Conservation (phyloP, 2,797 vertebrate species). For the Manis crassicaudata region DNA sequence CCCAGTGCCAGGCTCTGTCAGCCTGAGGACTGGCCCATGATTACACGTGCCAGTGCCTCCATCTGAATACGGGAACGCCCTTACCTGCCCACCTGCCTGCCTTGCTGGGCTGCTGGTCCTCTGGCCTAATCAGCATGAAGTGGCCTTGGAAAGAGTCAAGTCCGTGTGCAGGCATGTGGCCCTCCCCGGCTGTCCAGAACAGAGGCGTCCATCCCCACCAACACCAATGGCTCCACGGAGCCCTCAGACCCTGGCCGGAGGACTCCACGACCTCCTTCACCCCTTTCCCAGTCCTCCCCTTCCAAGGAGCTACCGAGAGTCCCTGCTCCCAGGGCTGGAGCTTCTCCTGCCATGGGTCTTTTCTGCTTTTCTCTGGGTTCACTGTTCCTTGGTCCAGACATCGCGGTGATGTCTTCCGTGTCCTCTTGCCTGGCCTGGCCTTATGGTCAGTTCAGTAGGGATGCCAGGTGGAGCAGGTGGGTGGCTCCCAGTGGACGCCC, state of each 20-base stretch:
- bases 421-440: neutral
- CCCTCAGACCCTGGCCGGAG: neutral
- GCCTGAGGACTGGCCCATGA: neutral
- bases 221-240: fast-evolving
- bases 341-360: neutral
- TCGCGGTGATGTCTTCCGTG: neutral
- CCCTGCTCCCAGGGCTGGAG: neutral
- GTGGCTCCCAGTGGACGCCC: fast-evolving
- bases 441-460: neutral
- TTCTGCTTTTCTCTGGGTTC: fast-evolving
- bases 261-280: neutral
- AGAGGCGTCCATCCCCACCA: fast-evolving
- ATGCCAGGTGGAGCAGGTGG: neutral
- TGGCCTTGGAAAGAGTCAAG: neutral
- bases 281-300: neutral
- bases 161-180: fast-evolving
- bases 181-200: neutral
- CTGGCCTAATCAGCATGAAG: fast-evolving
- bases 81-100: neutral
- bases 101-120: neutral
- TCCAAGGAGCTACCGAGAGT: neutral
- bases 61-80: neutral
- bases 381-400: neutral
- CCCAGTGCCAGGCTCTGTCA: neutral
- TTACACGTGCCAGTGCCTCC: neutral